Evolutionary conservation across 2,113 vertebrate genomes (phyloP), one percentile per base, ranked within the genome.

Genomic region (Halcyon senegalensis): DNA sequence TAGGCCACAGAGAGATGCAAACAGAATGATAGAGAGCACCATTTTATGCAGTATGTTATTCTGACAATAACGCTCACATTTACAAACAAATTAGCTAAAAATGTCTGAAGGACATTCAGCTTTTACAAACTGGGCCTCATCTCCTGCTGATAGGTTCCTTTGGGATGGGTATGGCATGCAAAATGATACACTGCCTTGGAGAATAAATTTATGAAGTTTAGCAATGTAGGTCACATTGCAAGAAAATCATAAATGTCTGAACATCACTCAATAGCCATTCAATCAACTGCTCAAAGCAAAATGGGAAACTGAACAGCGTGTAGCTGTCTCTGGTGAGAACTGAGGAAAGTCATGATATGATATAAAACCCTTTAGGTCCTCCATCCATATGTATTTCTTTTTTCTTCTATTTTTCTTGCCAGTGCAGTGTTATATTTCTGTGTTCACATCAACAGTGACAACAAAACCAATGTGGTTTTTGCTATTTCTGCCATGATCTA

Each of bases 21-120:
- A 88, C 37, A 96, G 88, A 74, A 93, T 94, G 92, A 97, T 15
- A 59, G 90, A 94, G 96, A 95, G 91, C 68, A 75, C 62, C 50
- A 39, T 91, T 95, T 86, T 87, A 69, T 91, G 82, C 81, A 83
- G 87, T 83, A 17, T 93, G 87, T 94, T 97, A 84, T 87, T 87
- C 91, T 96, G 94, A 97, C 95, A 96, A 90, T 96, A 98, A 90
- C 85, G 91, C 80, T 96, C 93, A 93, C 94, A 97, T 98, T 97
- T 97, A 97, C 95, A 98, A 98, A 97, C 97, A 98, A 98, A 98
- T 98, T 97, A 98, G 95, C 93, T 95, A 67, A 96, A 95, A 93
- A 87, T 84, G 89, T 97, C 94, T 98, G 96, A 98, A 98, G 97
- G 97, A 98, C 97, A 96, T 97, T 95, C 91, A 94, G 95, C 76